A percentile compares a stretch with the other conserved stretches of the same genome.
These are phyloP conservation scores for Accipiter cooperii DNA, from an alignment of 2,113 vertebrate species.

Conservation along the genomic window DNA sequence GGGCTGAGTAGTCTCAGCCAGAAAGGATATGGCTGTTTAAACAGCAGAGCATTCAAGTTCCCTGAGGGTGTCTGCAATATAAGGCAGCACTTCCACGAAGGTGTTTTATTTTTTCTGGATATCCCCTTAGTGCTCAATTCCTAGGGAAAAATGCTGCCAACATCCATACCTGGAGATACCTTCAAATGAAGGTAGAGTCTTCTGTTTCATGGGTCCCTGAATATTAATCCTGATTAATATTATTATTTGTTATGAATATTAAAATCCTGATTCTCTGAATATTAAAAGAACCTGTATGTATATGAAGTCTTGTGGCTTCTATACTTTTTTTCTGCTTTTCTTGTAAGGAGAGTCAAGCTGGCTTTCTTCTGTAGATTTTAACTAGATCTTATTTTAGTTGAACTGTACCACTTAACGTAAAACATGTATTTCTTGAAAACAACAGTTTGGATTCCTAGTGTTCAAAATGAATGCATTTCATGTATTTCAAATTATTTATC, in stretches of 20 bases:
- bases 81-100: accelerated
- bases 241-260: background rate
- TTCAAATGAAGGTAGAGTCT: background rate
- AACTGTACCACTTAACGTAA: background rate
- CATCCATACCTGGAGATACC: accelerated
- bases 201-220: background rate
- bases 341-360: background rate
- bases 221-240: no score
- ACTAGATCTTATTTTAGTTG: background rate
- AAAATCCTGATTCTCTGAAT: background rate
- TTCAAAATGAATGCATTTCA: background rate
- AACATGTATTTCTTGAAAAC: background rate
- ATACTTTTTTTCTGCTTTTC: background rate
- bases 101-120: background rate
- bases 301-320: background rate
- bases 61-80: background rate
- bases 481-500: background rate
- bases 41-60: background rate
- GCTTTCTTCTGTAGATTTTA: background rate
- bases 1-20: background rate
- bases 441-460: background rate
- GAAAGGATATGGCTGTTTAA: background rate
- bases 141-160: background rate
- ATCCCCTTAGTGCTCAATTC: background rate
- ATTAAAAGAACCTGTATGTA: background rate